These are phyloP conservation scores for Sigmodon hispidus DNA, from an alignment of 2,113 vertebrate genomes.

Conservation along the genomic window DNA sequence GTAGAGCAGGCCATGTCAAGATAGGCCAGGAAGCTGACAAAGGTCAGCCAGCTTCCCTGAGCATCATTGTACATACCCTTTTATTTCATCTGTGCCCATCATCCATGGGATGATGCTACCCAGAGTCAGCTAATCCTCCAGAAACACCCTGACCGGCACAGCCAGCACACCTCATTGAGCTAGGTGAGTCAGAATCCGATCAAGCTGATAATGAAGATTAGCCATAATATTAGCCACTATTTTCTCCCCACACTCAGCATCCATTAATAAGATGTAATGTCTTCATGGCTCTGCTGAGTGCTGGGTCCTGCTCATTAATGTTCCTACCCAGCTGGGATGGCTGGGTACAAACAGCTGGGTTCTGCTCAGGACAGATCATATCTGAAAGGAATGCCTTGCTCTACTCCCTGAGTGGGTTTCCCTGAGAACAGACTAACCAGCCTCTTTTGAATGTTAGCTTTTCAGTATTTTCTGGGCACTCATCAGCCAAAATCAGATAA, in stretches of 20 bases:
- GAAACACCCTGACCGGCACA: background rate
- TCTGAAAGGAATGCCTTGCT: background rate
- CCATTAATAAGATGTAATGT: background rate
- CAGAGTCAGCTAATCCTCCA: no score
- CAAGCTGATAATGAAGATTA: background rate
- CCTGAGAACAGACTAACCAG: background rate
- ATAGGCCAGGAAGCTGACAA: no score
- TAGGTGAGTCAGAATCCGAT: no score
- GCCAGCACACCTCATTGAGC: background rate
- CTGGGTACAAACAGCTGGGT: background rate
- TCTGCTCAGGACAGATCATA: background rate
- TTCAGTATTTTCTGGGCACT: background rate
- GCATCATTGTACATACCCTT: no score
- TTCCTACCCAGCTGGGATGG: background rate
- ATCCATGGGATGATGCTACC: background rate
- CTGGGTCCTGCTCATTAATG: background rate
- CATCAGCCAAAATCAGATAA: slow-evolving; percentile 16
- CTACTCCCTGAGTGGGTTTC: background rate
- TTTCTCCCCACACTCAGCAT: background rate
- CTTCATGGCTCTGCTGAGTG: background rate
- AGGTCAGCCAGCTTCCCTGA: background rate
- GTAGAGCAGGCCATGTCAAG: background rate
- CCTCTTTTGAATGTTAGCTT: background rate
- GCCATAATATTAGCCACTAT: background rate
- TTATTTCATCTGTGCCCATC: background rate